Conservation (phyloP, 2,797 vertebrate species). For the Gobio occitaniae region DNA sequence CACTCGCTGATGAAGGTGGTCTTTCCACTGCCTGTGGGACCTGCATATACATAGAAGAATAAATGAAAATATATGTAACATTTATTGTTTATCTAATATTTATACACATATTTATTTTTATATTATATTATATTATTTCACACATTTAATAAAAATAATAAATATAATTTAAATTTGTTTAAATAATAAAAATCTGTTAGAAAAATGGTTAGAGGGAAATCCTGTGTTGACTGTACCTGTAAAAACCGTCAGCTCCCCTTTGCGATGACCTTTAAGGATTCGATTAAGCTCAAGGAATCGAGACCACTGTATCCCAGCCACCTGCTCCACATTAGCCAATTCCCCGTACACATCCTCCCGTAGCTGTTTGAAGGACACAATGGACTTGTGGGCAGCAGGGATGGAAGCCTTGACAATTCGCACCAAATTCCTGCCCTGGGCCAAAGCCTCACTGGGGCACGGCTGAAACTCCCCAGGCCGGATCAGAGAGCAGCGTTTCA, state of each 20-base stretch:
- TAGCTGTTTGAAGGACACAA: conserved; percentile 94
- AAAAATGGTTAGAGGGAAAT: not conserved
- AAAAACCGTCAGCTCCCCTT: conserved; percentile 94
- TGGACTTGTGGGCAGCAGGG: conserved; percentile 93
- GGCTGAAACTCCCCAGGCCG: conserved; percentile 87
- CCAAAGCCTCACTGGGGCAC: conserved; percentile 84
- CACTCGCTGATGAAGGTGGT: conserved; percentile 97
- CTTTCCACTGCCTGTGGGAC: conserved; percentile 96
- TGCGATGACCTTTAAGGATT: conserved; percentile 95
- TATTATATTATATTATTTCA: not conserved
- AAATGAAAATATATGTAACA: not conserved
- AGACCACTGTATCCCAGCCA: conserved; percentile 89
- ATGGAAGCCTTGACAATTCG: conserved; percentile 86
- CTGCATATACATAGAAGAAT: conserved; percentile 67
- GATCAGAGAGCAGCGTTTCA: conserved; percentile 90
- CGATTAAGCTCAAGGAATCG: conserved; percentile 91
- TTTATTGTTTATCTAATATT: not conserved
- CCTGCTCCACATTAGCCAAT: conserved; percentile 89
- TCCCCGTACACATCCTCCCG: conserved; percentile 94
- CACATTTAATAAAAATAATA: not conserved
- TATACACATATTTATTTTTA: not conserved
- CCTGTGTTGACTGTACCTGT: conserved; percentile 81
- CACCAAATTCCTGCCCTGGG: conserved; percentile 80
- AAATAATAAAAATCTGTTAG: not conserved
- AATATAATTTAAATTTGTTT: too few species aligned